Evolutionary conservation across 2,888 invertebrate species (phyloP), one percentile per base, ranked within the genome.

Genomic region (Calliopum simillimum): DNA sequence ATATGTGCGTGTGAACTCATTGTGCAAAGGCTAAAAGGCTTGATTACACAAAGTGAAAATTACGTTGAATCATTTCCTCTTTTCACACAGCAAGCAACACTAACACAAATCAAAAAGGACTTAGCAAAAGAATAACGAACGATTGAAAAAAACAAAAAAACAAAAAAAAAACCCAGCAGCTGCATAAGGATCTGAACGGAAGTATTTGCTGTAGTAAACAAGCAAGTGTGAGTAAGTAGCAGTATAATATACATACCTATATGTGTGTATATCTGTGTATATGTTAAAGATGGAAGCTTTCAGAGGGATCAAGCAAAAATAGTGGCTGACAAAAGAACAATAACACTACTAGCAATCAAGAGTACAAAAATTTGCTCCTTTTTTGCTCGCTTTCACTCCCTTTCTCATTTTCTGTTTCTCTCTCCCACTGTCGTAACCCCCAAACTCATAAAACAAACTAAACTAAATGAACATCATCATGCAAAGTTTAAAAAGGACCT

Each of bases 1-100:
- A 8, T 8, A 33, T 33, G 33, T 33, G 33, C 33, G 33, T 33
- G 33, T 33, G 33, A 33, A 33, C 8, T 33, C 33, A 33, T 33
- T 33, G 33, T 56, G 21, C 55, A 23, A 14, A 33, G 49, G 13
- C 58, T 67, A 81, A 82, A n/a, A 81, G 83, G 82, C 82, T 83
- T 83, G 82, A 83, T 83, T 83, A 83, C 82, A 83, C 82, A 83
- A 83, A 83, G 82, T 67, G 82, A 83, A 83, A 83, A 83, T 84
- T 84, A 84, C 82, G 83, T 79, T 80, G 82, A 84, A 83, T 84
- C 82, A 83, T 82, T 83, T 83, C 84, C 84, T 82, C 81, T 81
- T 67, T 51, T 33, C 33, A 33, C 33, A 33, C 33, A 33, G 33
- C 33, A 33, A n/a, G 5, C 67, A 49, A 49, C 47, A 49, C 67